phyloP scores from a whole-genome alignment of 1,140 invertebrate species.

The Microplitis demolitor region DNA sequence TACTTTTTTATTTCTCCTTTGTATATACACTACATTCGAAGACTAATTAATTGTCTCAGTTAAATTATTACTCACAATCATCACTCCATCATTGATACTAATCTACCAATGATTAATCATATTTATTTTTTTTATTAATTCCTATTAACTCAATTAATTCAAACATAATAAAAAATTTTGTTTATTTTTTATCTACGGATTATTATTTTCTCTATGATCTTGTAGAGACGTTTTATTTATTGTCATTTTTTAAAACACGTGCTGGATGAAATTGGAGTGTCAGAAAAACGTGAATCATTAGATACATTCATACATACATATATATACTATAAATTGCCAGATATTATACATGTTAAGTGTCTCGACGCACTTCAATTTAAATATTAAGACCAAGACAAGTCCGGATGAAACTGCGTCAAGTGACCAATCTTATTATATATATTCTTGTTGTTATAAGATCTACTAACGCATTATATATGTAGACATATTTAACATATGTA shows the following conservation, averaged over 20 bases:
- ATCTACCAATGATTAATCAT: too few relatives aligned
- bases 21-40: too few relatives aligned
- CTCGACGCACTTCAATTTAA: constrained; percentile 21
- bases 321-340: constrained; percentile 13
- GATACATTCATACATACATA: too few relatives aligned
- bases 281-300: constrained; percentile 8
- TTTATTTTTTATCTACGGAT: too few relatives aligned
- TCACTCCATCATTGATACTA: too few relatives aligned
- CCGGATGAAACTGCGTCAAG: constrained; percentile 26
- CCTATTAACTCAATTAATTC: too few relatives aligned
- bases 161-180: too few relatives aligned
- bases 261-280: constrained; percentile 2
- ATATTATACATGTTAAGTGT: constrained; percentile 8
- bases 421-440: constrained; percentile 7
- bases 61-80: too few relatives aligned
- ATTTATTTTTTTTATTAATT: too few relatives aligned
- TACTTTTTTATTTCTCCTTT: not conserved
- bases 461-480: not conserved
- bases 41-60: too few relatives aligned
- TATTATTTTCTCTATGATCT: too few relatives aligned
- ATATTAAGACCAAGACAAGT: constrained; percentile 6
- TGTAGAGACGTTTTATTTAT: not conserved
- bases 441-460: not conserved
- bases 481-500: too few relatives aligned
- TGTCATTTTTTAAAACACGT: not conserved